Conservation (phyloP, 2,888 invertebrate genomes). For the Byasa hedistus region DNA sequence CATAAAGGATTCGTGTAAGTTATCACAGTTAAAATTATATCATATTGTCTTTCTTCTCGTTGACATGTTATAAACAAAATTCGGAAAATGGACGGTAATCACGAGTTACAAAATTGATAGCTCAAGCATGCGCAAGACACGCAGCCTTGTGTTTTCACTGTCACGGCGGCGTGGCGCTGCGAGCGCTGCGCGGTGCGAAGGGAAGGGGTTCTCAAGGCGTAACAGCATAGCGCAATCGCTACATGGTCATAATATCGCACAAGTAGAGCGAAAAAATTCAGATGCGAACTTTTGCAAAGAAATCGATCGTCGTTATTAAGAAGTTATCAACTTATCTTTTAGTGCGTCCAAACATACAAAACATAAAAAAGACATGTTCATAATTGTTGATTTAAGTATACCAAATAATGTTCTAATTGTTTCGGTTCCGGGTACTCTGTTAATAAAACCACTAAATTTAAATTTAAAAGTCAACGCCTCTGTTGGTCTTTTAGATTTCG, state of each 20-base stretch:
- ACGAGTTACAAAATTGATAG: slow-evolving; percentile 25
- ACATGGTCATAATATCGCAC: slow-evolving; percentile 21
- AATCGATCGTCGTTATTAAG: neutral
- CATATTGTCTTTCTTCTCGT: too few relatives aligned
- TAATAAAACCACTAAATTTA: too few relatives aligned
- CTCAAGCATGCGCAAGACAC: slow-evolving; percentile 12
- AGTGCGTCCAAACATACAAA: neutral
- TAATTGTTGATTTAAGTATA: neutral
- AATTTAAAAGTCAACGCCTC: too few relatives aligned
- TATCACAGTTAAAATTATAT: neutral
- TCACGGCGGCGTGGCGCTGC: slow-evolving; percentile 34
- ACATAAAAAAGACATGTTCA: neutral
- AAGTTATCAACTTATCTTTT: neutral
- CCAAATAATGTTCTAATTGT: too few relatives aligned
- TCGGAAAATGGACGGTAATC: neutral
- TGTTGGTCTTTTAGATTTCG: too few relatives aligned
- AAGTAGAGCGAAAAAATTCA: slow-evolving; percentile 14
- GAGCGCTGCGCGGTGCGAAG: slow-evolving; percentile 2
- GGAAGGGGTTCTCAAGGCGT: slow-evolving; percentile 18
- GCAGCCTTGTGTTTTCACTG: slow-evolving; percentile 50
- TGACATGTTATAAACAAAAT: neutral
- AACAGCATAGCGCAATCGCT: slow-evolving; percentile 8
- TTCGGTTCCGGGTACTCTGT: too few relatives aligned
- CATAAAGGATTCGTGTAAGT: too few relatives aligned
- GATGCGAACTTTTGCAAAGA: slow-evolving; percentile 21